These are phyloP conservation scores for Oligia strigilis DNA, from an alignment of 2,888 invertebrate species.

Conservation along the genomic window DNA sequence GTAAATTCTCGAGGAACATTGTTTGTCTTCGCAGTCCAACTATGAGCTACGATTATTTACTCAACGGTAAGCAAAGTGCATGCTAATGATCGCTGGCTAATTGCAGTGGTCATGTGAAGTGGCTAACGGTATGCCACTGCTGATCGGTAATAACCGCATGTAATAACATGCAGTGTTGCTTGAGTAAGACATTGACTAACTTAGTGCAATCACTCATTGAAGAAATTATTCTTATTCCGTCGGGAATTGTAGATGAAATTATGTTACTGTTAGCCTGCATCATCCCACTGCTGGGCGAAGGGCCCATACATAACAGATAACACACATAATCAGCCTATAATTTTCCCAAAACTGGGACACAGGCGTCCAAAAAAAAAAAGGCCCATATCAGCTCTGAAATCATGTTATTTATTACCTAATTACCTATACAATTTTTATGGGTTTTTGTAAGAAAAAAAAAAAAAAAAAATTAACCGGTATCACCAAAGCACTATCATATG, in stretches of 20 bases:
- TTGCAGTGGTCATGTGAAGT: slow-evolving; percentile 60
- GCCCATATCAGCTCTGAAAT: too few relatives aligned
- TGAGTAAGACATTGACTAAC: slow-evolving; percentile 21
- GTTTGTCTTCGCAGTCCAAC: slow-evolving; percentile 15
- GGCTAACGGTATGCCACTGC: slow-evolving; percentile 61
- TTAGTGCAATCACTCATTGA: background rate
- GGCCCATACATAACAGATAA: too few relatives aligned
- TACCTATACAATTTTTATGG: too few relatives aligned
- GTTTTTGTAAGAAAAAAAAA: background rate
- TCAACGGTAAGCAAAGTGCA: slow-evolving; percentile 70
- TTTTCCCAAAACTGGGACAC: too few relatives aligned
- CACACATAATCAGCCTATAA: too few relatives aligned
- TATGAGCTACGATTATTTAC: slow-evolving; percentile 54
- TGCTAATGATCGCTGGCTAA: slow-evolving; percentile 69
- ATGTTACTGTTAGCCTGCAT: too few relatives aligned
- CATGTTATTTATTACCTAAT: too few relatives aligned
- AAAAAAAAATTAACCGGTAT: too few relatives aligned
- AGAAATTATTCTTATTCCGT: background rate
- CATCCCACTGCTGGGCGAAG: too few relatives aligned
- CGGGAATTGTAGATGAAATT: background rate
- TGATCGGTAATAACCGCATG: slow-evolving; percentile 17
- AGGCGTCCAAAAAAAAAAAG: too few relatives aligned
- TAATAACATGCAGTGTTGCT: slow-evolving; percentile 1
- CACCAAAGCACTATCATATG: background rate
- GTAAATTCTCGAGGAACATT: slow-evolving; percentile 13